Evolutionary conservation across 2,113 vertebrate species (phyloP), one percentile per base, ranked within the genome.

Genomic region (Gymnobelideus leadbeateri): DNA sequence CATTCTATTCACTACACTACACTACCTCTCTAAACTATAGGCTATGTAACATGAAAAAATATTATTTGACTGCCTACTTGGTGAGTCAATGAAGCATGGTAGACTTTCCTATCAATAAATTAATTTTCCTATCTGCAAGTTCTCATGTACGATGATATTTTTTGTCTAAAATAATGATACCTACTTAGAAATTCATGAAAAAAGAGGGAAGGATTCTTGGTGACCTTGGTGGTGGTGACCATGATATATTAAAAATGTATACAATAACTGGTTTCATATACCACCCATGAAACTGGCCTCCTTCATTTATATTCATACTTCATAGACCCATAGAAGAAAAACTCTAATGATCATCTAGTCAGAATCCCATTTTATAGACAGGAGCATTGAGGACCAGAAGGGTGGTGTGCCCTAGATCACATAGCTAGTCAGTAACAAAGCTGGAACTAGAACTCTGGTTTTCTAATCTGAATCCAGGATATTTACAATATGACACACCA

Each of bases 321-420:
- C n/a, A 12, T 5, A 92, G 92, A 93, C 54, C 93, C 49, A 89
- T 53, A 96, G 93, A 68, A 46, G 91, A 97, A 92, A 93, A 50
- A 49, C 93, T 52, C 31, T 95, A 93, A 92, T 95, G 92, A 51
- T 55, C 50, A 4, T 51, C 90, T 19, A 47, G 90, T 89, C 89
- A 93, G 31, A 91, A 92, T 93, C 92, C 93, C 51, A 19, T 95
- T 97, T 96, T 95, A 93, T 46, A 93, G 68, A 91, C 50, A 91
- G 94, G 91, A 37, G 47, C 93, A 54, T 49, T 52, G 24, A 95
- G 91, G n/a, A 84, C 93, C 89, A 95, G 93, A 93, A 89, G 91
- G 46, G 5, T 3, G 91, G 91, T 94, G 92, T 94, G 49, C 9
- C 91, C 93, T 5, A n/a, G 49, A 24, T 47, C 91, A 55, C 9